phyloP scores from a whole-genome alignment of 2,888 invertebrate species.

The Melieria picta region DNA sequence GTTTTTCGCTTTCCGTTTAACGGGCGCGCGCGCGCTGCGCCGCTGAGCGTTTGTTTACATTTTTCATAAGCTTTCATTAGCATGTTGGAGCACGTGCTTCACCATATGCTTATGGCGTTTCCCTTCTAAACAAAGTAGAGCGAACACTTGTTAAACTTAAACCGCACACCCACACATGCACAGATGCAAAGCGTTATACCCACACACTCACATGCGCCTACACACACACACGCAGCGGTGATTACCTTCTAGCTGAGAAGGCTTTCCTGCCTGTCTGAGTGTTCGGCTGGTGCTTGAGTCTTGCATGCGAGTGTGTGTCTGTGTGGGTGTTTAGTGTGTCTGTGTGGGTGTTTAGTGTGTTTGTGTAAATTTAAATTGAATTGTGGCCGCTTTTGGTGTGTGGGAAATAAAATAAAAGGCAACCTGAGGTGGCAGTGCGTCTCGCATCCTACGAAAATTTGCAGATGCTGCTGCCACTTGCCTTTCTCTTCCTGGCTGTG shows the following conservation, averaged over 20 bases:
- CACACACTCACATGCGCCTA: background rate
- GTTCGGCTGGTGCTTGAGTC: too few relatives aligned
- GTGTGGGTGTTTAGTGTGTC: background rate
- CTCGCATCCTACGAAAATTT: too few relatives aligned
- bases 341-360: constrained; percentile 8
- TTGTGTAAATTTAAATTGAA: constrained; percentile 20
- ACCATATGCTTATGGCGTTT: constrained; percentile 22
- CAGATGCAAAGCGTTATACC: background rate
- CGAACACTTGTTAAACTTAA: constrained; percentile 28
- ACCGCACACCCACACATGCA: constrained; percentile 16
- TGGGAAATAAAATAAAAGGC: too few relatives aligned
- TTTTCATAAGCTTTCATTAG: constrained; percentile 32
- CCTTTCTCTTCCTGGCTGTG: too few relatives aligned
- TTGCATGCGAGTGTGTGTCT: background rate
- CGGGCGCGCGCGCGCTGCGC: constrained; percentile 5
- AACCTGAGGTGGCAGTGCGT: too few relatives aligned
- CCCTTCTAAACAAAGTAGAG: constrained; percentile 24
- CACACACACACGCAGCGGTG: background rate
- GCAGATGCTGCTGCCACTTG: too few relatives aligned
- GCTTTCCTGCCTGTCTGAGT: too few relatives aligned
- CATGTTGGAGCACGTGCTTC: constrained; percentile 31
- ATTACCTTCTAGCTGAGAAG: too few relatives aligned
- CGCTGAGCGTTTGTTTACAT: constrained; percentile 31
- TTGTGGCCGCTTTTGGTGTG: constrained; percentile 1
- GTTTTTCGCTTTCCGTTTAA: background rate